These are phyloP conservation scores for Vanessa atalanta DNA, from an alignment of 1,140 invertebrate species.

Conservation along the genomic window DNA sequence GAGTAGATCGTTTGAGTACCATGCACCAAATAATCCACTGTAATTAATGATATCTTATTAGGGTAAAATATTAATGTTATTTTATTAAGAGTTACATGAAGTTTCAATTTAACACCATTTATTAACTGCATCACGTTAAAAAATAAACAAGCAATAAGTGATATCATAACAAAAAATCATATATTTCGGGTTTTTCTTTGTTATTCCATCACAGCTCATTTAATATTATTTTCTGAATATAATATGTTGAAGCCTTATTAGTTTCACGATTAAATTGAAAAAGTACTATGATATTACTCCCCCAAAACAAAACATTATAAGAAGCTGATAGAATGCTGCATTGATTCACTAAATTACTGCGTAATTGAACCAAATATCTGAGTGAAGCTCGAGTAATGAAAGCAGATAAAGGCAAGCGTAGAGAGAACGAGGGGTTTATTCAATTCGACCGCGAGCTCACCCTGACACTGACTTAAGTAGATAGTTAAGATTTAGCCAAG, in stretches of 20 bases:
- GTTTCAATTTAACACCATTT: too few species aligned
- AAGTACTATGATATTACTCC: constrained; percentile 27
- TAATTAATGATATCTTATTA: too few species aligned
- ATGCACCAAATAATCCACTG: too few species aligned
- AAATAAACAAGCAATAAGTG: too few species aligned
- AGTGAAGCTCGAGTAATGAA: constrained; percentile 74
- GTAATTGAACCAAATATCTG: constrained; percentile 76
- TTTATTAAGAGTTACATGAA: too few species aligned
- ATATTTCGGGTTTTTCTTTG: too few species aligned
- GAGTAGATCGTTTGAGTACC: too few species aligned
- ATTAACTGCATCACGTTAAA: too few species aligned
- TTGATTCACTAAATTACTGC: constrained; percentile 73
- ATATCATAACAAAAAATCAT: too few species aligned
- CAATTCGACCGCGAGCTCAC: constrained; percentile 65
- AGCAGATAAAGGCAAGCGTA: constrained; percentile 66
- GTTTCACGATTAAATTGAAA: constrained; percentile 17
- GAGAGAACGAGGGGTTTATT: constrained; percentile 63
- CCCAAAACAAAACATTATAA: constrained; percentile 53
- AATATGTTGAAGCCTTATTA: constrained; percentile 20
- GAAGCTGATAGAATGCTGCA: constrained; percentile 73
- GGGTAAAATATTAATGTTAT: too few species aligned
- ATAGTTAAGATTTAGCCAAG: constrained; percentile 76
- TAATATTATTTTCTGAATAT: constrained; percentile 11
- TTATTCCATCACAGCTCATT: too few species aligned
- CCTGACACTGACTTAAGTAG: constrained; percentile 74